phyloP scores from a whole-genome alignment of 2,888 invertebrate species.

The Caenorhabditis doughertyi region DNA sequence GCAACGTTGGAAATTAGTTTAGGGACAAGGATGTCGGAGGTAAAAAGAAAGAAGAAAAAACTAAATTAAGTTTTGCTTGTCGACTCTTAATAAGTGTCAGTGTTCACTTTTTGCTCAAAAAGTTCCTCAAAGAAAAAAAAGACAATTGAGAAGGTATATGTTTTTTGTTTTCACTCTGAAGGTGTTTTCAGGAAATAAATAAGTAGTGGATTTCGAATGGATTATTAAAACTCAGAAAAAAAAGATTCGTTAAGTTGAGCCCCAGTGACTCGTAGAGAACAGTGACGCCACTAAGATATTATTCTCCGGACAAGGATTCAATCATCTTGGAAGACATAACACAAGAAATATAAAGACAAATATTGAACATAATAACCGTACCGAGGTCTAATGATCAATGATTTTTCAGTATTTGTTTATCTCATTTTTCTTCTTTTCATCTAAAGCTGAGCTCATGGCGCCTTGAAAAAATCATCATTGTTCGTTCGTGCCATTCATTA shows the following conservation, averaged over 20 bases:
- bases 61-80: conserved; percentile 28
- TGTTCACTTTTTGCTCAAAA: conserved; percentile 1
- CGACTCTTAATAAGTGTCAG: conserved; percentile 4
- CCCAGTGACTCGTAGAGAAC: conserved; percentile 4
- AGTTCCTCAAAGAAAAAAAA: neutral
- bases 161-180: conserved; percentile 1
- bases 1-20: conserved; percentile 56
- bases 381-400: conserved; percentile 27
- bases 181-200: conserved; percentile 38
- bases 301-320: neutral
- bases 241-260: neutral
- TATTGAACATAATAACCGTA: conserved; percentile 32
- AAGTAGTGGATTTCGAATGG: conserved; percentile 31
- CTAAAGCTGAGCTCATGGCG: neutral
- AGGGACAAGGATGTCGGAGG: conserved; percentile 9
- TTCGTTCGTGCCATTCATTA: conserved; percentile 24
- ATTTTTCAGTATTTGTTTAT: conserved; percentile 12
- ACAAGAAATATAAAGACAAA: neutral
- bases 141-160: neutral
- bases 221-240: conserved; percentile 29
- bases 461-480: conserved; percentile 29
- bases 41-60: conserved; percentile 20
- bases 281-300: conserved; percentile 7
- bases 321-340: neutral
- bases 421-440: conserved; percentile 5